Evolutionary conservation across 2,888 invertebrate species (phyloP).

Genomic region (Himalopsyche tibetana): DNA sequence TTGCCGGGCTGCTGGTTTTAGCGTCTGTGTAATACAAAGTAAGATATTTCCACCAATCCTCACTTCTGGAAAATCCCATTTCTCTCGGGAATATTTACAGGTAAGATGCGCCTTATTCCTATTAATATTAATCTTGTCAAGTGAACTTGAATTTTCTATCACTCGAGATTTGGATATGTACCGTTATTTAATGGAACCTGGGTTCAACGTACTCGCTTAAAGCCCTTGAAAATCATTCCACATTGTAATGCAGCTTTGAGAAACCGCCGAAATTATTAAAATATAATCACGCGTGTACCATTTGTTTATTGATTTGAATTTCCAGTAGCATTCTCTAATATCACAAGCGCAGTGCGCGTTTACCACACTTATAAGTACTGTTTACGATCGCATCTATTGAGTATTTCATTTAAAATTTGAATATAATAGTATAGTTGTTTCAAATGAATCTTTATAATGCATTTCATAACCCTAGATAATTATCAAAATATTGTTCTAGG

Average conservation of each 20-base stretch:
- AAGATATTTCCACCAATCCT: neutral
- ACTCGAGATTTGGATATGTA: constrained; percentile 21
- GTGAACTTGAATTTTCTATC: constrained; percentile 16
- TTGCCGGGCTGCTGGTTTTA: constrained; percentile 30
- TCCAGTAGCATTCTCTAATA: neutral
- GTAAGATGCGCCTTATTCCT: neutral
- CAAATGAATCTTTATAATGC: too few species aligned
- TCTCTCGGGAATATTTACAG: neutral
- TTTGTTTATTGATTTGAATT: constrained; percentile 23
- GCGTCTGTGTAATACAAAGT: neutral
- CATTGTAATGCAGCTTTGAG: neutral
- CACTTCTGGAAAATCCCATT: neutral
- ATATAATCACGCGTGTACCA: neutral
- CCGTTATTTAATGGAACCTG: constrained; percentile 30
- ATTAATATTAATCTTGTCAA: constrained; percentile 10
- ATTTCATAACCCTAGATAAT: too few species aligned
- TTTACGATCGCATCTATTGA: neutral
- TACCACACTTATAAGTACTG: neutral
- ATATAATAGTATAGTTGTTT: too few species aligned
- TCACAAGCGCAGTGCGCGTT: neutral
- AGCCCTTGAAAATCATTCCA: constrained; percentile 27
- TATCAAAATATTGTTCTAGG: too few species aligned
- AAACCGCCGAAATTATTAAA: neutral
- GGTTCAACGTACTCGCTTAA: constrained; percentile 6
- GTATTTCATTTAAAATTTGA: neutral